Base-by-base conservation (phyloP, 2,113 vertebrate species). In the Myotis brandtii region DNA sequence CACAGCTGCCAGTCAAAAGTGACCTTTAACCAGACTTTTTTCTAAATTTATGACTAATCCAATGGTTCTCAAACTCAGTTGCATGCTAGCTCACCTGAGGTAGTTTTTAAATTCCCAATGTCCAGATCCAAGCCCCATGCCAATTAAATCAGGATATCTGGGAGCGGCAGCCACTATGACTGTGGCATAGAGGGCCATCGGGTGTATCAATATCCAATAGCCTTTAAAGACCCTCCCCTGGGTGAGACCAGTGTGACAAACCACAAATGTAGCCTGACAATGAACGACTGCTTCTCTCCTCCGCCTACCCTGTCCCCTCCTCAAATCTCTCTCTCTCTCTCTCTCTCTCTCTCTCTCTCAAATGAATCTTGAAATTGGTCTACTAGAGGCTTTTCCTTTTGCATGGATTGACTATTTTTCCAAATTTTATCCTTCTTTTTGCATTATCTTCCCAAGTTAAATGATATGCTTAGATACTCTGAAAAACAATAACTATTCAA, bases 391-490 rank as follows among this genome's bases (percentile, higher is more conserved):
- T 30, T 88, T 86, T 81, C 67, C 17, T 30, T 32, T 37, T 54
- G 46, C 9, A 52, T n/a, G 18, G 59, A 93, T 70, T 37, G 69
- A 56, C 17, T 79, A 10, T 67, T 94, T 91, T 90, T 88, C 54
- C 64, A 66, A 67, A 85, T 23, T 66, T 86, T 72, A n/a, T 25
- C 18, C 21, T 16, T 69, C 23, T 84, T 89, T 89, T 89, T 89
- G 18, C n/a, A 77, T 72, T 94, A 48, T 67, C 43, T 94, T 94
- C 16, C 46, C 79, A 83, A 79, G 30, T 56, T 87, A 96, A 92
- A 80, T 89, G 30, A 56, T 67, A 69, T 72, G 21, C 37, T 67
- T 48, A 84, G 30, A 88, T 97, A 85, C 92, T 95, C 96, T 96
- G 82, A 96, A 82, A 87, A 87, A n/a, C 5, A 83, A 52, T 72